Evolutionary conservation across 2,797 vertebrate genomes (phyloP).

Genomic region (Crypturellus tataupa): DNA sequence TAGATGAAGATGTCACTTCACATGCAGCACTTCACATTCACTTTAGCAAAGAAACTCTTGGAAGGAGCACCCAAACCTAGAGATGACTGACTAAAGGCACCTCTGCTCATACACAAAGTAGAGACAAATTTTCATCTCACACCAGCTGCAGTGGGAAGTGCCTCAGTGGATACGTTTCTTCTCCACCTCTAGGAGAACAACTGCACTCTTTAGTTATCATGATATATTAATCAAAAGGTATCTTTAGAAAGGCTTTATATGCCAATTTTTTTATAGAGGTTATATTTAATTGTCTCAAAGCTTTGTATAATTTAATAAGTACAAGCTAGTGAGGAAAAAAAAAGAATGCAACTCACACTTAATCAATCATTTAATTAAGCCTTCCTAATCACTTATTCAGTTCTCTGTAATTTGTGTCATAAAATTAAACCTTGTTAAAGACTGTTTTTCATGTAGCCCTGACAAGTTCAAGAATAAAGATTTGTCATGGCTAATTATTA

Average conservation of each 20-base stretch:
- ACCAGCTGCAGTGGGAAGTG: background rate
- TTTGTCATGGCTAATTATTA: background rate
- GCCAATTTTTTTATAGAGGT: background rate
- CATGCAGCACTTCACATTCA: background rate
- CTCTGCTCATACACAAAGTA: background rate
- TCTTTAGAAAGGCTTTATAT: background rate
- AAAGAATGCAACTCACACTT: background rate
- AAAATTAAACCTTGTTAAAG: background rate
- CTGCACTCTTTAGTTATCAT: background rate
- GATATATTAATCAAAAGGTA: background rate
- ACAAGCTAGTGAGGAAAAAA: background rate
- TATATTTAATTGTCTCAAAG: background rate
- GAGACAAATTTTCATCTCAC: background rate
- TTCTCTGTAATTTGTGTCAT: background rate
- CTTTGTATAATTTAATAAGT: background rate
- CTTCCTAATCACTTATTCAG: background rate
- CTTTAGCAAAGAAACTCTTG: background rate
- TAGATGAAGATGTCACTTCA: background rate
- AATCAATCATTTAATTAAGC: background rate
- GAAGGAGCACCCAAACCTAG: background rate
- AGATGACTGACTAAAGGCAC: background rate
- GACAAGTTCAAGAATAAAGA: background rate
- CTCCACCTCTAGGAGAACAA: background rate
- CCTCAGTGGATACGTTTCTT: background rate
- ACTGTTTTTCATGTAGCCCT: background rate